Evolutionary conservation across 2,797 vertebrate genomes (phyloP), one percentile per base, ranked within the genome.

Genomic region (Falco peregrinus): DNA sequence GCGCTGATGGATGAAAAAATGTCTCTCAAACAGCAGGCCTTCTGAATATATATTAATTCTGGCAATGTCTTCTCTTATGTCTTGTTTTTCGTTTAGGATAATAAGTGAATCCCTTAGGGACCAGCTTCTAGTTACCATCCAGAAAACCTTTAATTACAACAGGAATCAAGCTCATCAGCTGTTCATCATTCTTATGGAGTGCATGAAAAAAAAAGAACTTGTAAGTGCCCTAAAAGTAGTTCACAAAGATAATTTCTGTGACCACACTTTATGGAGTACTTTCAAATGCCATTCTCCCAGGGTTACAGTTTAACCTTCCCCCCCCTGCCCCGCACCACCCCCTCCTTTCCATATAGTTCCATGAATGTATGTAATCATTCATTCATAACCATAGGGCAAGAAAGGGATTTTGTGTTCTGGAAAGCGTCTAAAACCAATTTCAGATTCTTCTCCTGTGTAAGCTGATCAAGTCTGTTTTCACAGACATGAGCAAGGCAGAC

Each of bases 131-230:
- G 99, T 99, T 75, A 99, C 99, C 57, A 99, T 99, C 95, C 99
- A 99, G 98, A 99, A 99, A 98, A 99, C 99, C 12, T 99, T 99
- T 95, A 99, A 99, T 94, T 99, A 99, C 97, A 99, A 95, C 97
- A 99, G 99, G 97, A 98, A 97, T 68, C 99, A 99, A 79, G 99
- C 99, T 0, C 99, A 99, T 87, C 99, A 99, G 96, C 98, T 99
- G 84, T 98, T 99, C 21, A 89, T 99, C n/a, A 98, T 99, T 97
- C 98, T 99, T 35, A 99, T 99, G 98, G 99, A 99, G 95, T 99
- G 99, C 97, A 99, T 99, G 99, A 99, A 99, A 96, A 99, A 99
- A 97, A 99, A 99, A 94, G 99, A 99, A 90, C 98, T 99, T 90
- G 99, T 99, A 97, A 99, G 99, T 99, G 94, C 65, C 67, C 78